A percentile compares a stretch with the other conserved stretches of the same genome.
Evolutionary conservation across 2,888 invertebrate species (phyloP).

Genomic region (Spodoptera littoralis): DNA sequence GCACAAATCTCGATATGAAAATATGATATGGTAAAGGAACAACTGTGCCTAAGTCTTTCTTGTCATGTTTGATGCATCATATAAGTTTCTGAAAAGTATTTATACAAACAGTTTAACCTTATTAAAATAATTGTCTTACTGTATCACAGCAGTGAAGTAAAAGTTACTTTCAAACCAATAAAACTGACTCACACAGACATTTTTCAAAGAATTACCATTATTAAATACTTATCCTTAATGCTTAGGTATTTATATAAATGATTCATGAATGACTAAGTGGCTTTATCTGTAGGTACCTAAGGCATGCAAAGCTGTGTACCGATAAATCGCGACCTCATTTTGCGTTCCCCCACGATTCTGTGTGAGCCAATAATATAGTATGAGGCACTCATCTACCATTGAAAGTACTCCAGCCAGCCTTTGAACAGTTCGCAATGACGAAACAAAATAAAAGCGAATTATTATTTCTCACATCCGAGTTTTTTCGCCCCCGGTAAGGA

Average conservation of each 20-base stretch:
- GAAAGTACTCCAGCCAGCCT: slow-evolving; percentile 80
- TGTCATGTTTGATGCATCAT: too few species aligned
- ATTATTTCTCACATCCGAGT: slow-evolving; percentile 79
- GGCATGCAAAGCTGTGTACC: slow-evolving; percentile 48
- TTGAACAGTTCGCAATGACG: slow-evolving; percentile 80
- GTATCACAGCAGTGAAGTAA: neutral
- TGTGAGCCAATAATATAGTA: slow-evolving; percentile 86
- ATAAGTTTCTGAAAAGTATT: too few species aligned
- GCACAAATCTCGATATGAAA: too few species aligned
- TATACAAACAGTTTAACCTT: neutral
- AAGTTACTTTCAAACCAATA: slow-evolving; percentile 6
- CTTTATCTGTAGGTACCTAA: slow-evolving; percentile 49
- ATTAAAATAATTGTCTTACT: too few species aligned
- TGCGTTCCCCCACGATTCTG: slow-evolving; percentile 75
- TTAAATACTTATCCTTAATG: slow-evolving; percentile 6
- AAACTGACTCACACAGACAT: slow-evolving; percentile 9
- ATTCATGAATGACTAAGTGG: slow-evolving; percentile 50
- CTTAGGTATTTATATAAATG: slow-evolving; percentile 45
- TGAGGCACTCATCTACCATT: slow-evolving; percentile 78
- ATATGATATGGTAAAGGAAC: too few species aligned
- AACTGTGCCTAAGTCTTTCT: too few species aligned
- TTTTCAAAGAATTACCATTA: slow-evolving; percentile 17
- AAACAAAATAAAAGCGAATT: slow-evolving; percentile 82
- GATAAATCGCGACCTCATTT: slow-evolving; percentile 81
- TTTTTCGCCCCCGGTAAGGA: slow-evolving; percentile 63